Conservation (phyloP, 1,140 invertebrate genomes). For the Kradibia gibbosae region DNA sequence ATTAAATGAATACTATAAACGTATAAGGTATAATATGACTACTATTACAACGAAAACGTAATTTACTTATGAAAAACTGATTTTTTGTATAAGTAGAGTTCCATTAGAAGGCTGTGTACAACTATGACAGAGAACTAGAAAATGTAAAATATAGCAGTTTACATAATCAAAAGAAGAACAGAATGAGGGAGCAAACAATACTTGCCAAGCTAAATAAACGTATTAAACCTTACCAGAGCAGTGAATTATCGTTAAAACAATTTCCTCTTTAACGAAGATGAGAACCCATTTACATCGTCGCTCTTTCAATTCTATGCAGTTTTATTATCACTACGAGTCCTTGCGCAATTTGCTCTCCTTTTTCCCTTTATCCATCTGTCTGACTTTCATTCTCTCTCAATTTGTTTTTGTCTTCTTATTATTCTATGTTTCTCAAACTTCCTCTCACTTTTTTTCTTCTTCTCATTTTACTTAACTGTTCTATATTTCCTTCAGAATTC, state of each 20-base stretch:
- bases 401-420: not conserved
- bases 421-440: not conserved
- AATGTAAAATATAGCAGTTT: conserved; percentile 8
- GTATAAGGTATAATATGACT: no score
- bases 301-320: not conserved
- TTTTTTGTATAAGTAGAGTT: no score
- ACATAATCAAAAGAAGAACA: not conserved
- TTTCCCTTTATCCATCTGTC: not conserved
- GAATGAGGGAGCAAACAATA: conserved; percentile 22
- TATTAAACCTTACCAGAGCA: conserved; percentile 42
- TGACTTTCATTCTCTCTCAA: not conserved
- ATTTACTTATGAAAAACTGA: conserved; percentile 32
- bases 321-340: conserved; percentile 16
- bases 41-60: no score
- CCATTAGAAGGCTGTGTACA: not conserved
- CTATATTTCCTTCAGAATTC: not conserved
- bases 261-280: conserved; percentile 59
- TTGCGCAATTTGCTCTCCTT: conserved; percentile 13
- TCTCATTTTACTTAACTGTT: not conserved
- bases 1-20: no score
- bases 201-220: conserved; percentile 44
- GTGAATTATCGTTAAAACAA: conserved; percentile 59
- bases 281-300: conserved; percentile 53
- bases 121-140: not conserved
- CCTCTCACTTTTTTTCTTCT: not conserved